These are phyloP conservation scores for Drosophila anomalata DNA, from an alignment of 2,888 invertebrate species.

Conservation along the genomic window DNA sequence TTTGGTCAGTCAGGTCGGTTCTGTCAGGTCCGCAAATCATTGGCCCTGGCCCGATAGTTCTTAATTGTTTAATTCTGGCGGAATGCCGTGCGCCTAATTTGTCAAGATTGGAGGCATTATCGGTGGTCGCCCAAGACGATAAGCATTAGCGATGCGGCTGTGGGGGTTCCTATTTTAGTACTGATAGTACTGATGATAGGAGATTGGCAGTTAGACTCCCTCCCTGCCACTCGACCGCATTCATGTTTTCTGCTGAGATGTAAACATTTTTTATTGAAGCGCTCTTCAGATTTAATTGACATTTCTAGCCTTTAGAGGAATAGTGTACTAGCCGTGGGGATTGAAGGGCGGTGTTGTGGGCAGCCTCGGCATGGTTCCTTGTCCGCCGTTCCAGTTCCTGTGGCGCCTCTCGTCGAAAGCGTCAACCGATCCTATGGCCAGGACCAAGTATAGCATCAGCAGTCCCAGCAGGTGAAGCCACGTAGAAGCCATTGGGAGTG, in stretches of 20 bases:
- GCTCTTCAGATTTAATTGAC: slow-evolving; percentile 59
- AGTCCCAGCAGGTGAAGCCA: slow-evolving; percentile 44
- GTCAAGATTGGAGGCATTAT: slow-evolving; percentile 40
- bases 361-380: slow-evolving; percentile 14
- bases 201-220: slow-evolving; percentile 30
- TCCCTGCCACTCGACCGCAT: slow-evolving; percentile 43
- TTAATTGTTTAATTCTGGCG: slow-evolving; percentile 43
- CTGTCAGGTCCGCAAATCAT: slow-evolving; percentile 5
- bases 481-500: slow-evolving; percentile 43
- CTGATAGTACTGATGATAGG: slow-evolving; percentile 12
- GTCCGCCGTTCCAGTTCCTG: slow-evolving; percentile 20
- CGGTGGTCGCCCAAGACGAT: slow-evolving; percentile 28
- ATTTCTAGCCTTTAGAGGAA: slow-evolving; percentile 19
- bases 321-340: slow-evolving; percentile 48
- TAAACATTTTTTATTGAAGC: slow-evolving; percentile 50
- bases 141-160: slow-evolving; percentile 16
- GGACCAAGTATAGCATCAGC: slow-evolving; percentile 23
- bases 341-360: slow-evolving; percentile 65
- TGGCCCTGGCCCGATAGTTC: slow-evolving; percentile 20
- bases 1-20: slow-evolving; percentile 16
- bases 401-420: slow-evolving; percentile 53
- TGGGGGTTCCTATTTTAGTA: slow-evolving; percentile 17
- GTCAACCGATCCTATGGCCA: slow-evolving; percentile 14
- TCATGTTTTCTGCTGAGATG: slow-evolving; percentile 20
- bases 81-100: slow-evolving; percentile 46